These are phyloP conservation scores for Chrysodeixis includens DNA, from an alignment of 2,888 invertebrate genomes.

Conservation along the genomic window DNA sequence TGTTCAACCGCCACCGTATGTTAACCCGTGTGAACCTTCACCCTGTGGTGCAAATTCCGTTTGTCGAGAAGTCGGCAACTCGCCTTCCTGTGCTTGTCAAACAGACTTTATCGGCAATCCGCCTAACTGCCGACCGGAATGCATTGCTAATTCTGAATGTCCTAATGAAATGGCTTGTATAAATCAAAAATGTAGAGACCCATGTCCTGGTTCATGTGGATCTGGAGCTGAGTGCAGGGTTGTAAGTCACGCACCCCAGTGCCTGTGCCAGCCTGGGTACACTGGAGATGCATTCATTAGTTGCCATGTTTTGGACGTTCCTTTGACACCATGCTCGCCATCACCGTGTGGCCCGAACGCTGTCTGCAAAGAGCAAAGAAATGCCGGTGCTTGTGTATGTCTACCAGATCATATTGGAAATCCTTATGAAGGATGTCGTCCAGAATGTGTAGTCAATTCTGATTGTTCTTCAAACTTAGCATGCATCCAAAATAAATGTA, in stretches of 20 bases:
- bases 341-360: conserved; percentile 93
- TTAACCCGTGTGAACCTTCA: conserved; percentile 92
- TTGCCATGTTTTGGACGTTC: conserved; percentile 84
- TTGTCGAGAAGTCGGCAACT: conserved; percentile 89
- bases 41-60: conserved; percentile 93
- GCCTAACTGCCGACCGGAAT: conserved; percentile 93
- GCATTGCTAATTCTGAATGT: conserved; percentile 93
- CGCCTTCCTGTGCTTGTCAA: conserved; percentile 93
- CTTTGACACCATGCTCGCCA: conserved; percentile 90
- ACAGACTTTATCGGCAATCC: conserved; percentile 91
- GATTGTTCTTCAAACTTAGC: conserved; percentile 92
- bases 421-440: conserved; percentile 94
- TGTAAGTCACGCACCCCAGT: conserved; percentile 93
- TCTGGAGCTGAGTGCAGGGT: conserved; percentile 92
- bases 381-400: conserved; percentile 92
- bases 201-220: conserved; percentile 93
- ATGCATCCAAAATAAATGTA: conserved; percentile 93
- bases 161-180: conserved; percentile 91
- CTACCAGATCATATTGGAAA: conserved; percentile 92
- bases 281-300: conserved; percentile 91
- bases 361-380: conserved; percentile 91
- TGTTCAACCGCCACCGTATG: conserved; percentile 67
- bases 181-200: conserved; percentile 92
- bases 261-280: conserved; percentile 91
- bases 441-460: conserved; percentile 93